Evolutionary conservation across 2,888 invertebrate species (phyloP), one percentile per base, ranked within the genome.

Genomic region (Steinernema hermaphroditum): DNA sequence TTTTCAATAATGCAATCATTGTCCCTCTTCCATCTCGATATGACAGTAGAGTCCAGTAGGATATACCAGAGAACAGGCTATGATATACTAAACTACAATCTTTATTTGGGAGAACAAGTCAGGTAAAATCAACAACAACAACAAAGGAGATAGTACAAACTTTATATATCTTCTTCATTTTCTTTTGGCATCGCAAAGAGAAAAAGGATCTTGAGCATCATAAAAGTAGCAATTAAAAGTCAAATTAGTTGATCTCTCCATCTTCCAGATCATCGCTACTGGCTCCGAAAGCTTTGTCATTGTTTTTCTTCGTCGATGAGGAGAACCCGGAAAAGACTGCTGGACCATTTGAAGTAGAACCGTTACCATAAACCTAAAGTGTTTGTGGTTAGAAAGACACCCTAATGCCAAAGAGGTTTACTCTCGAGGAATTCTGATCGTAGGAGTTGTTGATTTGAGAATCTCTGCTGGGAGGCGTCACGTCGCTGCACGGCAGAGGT

Each of bases 231-330:
- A 4, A 62, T 32, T 32, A 29, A 32, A 29, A 50, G 6, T 16
- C n/a, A 62, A 62, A 12, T 62, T 62, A 62, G 62, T 62, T 62
- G 29, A 62, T 62, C 32, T 62, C 62, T 62, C 62, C 62, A 32
- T 62, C 62, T 62, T 62, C 62, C 12, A 62, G 62, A 32, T 62
- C 62, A 29, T 62, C 62, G 29, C 32, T 62, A 62, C 62, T 62
- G 62, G 62, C 62, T 2, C 29, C 6, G n/a, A 46, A 46, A 19
- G 46, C 46, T 19, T 46, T 46, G 22, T 46, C 22, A 16, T 24
- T 50, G 50, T 22, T 50, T 19, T 19, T 19, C 37, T 37, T 37
- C 12, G 37, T 37, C 37, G 37, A 37, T 37, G 37, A 37, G 37
- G 37, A 37, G 37, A 34, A 34, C 62, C 32, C 62, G 62, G 62